Percentiles rank a stretch among this genome's conserved stretches.
These are phyloP conservation scores for Arctia plantaginis DNA, from an alignment of 2,888 invertebrate species.

Conservation along the genomic window DNA sequence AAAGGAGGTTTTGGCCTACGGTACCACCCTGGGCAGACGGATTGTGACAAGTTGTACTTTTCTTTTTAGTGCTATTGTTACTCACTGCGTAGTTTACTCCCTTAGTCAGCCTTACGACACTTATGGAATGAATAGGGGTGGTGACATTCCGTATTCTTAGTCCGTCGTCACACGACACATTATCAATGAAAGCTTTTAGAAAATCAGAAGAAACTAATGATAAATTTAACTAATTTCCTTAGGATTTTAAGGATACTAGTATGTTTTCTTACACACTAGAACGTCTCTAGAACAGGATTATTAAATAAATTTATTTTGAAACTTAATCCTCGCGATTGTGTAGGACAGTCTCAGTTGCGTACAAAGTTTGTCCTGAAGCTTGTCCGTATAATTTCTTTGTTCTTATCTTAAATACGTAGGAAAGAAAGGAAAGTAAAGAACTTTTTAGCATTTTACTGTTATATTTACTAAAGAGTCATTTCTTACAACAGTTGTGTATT, in stretches of 20 bases:
- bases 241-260: background rate
- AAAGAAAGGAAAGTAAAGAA: constrained; percentile 7
- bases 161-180: no score
- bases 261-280: background rate
- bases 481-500: background rate
- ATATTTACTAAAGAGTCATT: background rate
- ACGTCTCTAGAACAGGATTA: constrained; percentile 7
- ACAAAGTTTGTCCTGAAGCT: constrained; percentile 43
- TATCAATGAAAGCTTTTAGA: no score
- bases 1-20: no score
- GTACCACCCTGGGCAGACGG: no score
- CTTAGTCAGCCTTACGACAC: no score
- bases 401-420: constrained; percentile 30
- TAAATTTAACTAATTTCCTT: no score
- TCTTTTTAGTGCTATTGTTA: no score
- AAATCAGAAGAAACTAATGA: no score
- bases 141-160: no score
- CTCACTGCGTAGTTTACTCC: no score
- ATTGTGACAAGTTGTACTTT: no score
- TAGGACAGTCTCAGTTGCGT: constrained; percentile 35
- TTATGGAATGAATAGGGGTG: no score
- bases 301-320: constrained; percentile 25
- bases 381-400: constrained; percentile 45
- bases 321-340: constrained; percentile 40
- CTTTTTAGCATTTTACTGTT: constrained; percentile 21